Evolutionary conservation across 2,797 vertebrate species (phyloP).

Genomic region (Xerus rutilus): DNA sequence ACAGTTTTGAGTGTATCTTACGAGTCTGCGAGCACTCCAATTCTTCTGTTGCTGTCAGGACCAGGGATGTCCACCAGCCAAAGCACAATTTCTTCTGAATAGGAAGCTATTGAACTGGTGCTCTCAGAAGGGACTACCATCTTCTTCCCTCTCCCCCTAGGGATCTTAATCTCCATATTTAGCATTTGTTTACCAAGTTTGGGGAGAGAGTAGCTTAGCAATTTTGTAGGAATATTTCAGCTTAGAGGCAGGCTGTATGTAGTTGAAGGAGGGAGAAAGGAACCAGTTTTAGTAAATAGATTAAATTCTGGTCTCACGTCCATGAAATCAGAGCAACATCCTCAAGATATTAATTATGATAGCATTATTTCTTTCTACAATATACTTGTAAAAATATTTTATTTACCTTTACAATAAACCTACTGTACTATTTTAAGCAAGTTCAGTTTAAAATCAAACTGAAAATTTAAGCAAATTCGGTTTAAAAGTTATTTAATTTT

Average conservation of each 20-base stretch:
- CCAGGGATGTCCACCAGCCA: constrained; percentile 13
- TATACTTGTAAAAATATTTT: constrained; percentile 54
- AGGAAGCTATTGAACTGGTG: constrained; percentile 58
- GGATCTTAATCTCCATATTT: constrained; percentile 70
- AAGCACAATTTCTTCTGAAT: constrained; percentile 59
- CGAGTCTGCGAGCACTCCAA: background rate
- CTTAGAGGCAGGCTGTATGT: constrained; percentile 37
- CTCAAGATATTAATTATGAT: constrained; percentile 43
- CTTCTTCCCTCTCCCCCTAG: constrained; percentile 61
- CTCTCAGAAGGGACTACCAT: constrained; percentile 70
- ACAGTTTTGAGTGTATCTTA: constrained; percentile 58
- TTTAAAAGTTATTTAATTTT: constrained; percentile 72
- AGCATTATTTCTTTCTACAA: constrained; percentile 48
- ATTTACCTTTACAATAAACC: constrained; percentile 42
- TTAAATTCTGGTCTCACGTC: constrained; percentile 39
- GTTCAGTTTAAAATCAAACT: constrained; percentile 45
- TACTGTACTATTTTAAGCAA: constrained; percentile 59
- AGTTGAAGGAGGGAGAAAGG: constrained; percentile 53
- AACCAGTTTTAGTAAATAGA: constrained; percentile 24
- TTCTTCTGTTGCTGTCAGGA: constrained; percentile 17
- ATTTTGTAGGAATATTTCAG: constrained; percentile 71
- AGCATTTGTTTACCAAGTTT: constrained; percentile 78
- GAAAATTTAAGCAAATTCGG: constrained; percentile 50
- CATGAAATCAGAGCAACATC: constrained; percentile 30
- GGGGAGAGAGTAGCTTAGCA: constrained; percentile 70